Conservation (phyloP, 1,140 invertebrate genomes). For the Sarcophaga bullata region DNA sequence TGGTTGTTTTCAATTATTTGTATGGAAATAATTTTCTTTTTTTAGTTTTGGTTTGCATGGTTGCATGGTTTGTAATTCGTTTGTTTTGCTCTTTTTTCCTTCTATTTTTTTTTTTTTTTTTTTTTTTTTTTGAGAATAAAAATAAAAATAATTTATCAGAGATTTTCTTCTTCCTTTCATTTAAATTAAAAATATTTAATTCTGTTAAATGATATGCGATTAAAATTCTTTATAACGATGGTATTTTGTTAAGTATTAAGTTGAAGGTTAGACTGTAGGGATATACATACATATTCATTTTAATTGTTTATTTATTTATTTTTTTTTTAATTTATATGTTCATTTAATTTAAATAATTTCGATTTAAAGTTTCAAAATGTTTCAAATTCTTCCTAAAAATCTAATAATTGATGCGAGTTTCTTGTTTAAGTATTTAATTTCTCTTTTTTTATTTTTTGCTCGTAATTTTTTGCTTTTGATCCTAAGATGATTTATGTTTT, state of each 20-base stretch:
- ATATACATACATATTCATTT: too few relatives aligned
- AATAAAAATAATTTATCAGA: neutral
- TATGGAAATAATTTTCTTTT: slow-evolving; percentile 10
- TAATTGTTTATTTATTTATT: too few relatives aligned
- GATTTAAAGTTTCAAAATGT: too few relatives aligned
- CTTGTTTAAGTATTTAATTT: slow-evolving; percentile 18
- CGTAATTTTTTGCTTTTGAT: neutral
- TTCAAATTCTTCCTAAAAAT: slow-evolving; percentile 11
- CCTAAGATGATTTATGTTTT: neutral
- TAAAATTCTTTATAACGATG: too few relatives aligned
- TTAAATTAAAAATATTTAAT: neutral
- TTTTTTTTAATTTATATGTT: neutral
- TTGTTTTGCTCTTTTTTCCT: too few relatives aligned
- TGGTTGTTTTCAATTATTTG: slow-evolving; percentile 50
- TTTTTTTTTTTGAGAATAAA: slow-evolving; percentile 23
- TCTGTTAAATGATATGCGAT: neutral
- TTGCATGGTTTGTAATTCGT: too few relatives aligned
- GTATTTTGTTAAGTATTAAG: too few relatives aligned
- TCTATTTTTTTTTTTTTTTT: slow-evolving; percentile 12
- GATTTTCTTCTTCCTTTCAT: too few relatives aligned
- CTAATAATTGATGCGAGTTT: slow-evolving; percentile 39
- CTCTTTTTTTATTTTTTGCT: neutral
- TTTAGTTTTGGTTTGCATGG: neutral
- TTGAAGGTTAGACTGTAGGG: too few relatives aligned
- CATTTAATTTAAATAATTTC: neutral